Conservation (phyloP, 1,140 invertebrate species). For the Cydia pomonella region DNA sequence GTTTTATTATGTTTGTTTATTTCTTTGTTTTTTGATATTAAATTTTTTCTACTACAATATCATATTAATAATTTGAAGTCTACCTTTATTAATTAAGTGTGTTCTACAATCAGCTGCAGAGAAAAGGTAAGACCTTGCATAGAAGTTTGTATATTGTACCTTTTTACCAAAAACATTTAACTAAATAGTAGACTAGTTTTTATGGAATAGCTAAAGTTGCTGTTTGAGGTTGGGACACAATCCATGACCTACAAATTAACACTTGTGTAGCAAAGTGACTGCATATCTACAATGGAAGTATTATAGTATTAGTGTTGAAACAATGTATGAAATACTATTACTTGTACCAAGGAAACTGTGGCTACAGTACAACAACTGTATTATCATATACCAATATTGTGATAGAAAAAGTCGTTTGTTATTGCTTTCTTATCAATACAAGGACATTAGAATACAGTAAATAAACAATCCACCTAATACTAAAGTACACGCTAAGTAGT, state of each 20-base stretch:
- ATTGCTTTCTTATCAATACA: neutral
- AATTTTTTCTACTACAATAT: no score
- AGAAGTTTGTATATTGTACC: no score
- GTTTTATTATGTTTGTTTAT: no score
- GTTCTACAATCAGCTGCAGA: no score
- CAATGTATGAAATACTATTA: neutral
- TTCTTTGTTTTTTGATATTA: no score
- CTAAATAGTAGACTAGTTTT: no score
- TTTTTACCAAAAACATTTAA: no score
- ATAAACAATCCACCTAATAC: neutral
- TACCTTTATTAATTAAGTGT: no score
- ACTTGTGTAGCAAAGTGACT: constrained; percentile 16
- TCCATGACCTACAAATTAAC: constrained; percentile 28
- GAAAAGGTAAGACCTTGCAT: no score
- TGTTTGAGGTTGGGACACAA: constrained; percentile 14
- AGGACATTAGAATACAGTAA: neutral
- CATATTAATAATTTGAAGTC: no score
- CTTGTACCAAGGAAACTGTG: no score
- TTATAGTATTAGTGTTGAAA: neutral
- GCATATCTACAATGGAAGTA: neutral
- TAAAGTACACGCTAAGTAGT: neutral
- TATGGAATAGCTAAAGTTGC: neutral
- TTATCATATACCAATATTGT: neutral
- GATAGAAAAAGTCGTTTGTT: neutral
- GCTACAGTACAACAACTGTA: no score